These are phyloP conservation scores for Callimorpha dominula DNA, from an alignment of 2,888 invertebrate species.

Conservation along the genomic window DNA sequence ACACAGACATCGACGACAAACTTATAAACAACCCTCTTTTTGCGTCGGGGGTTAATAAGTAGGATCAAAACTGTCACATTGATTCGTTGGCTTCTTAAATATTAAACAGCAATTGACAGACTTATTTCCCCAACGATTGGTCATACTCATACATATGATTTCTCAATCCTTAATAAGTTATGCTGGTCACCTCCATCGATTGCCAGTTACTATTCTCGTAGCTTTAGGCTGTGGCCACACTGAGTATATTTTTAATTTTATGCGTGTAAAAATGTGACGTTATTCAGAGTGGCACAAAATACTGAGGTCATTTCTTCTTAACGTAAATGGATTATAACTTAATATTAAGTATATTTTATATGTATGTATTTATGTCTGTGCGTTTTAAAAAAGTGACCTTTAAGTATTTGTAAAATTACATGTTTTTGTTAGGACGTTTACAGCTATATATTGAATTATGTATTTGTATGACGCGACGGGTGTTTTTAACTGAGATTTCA, in stretches of 20 bases:
- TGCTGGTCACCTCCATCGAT: slow-evolving; percentile 56
- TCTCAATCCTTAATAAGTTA: slow-evolving; percentile 43
- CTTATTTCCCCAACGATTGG: slow-evolving; percentile 29
- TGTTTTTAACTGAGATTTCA: too few species aligned
- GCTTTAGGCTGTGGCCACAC: slow-evolving; percentile 13
- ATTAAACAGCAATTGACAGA: slow-evolving; percentile 7
- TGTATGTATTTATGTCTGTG: too few species aligned
- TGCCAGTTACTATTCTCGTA: slow-evolving; percentile 63
- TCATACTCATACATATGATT: slow-evolving; percentile 31
- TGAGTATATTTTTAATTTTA: neutral
- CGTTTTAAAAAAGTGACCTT: too few species aligned
- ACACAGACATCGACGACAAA: too few species aligned
- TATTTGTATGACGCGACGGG: too few species aligned
- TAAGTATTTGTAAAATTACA: too few species aligned
- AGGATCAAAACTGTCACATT: neutral
- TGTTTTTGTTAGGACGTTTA: too few species aligned
- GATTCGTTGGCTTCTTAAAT: slow-evolving; percentile 4
- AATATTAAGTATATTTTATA: neutral
- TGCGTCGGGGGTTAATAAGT: too few species aligned
- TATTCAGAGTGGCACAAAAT: neutral
- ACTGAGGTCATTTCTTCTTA: neutral
- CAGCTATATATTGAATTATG: too few species aligned
- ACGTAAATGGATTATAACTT: neutral
- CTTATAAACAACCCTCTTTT: too few species aligned
- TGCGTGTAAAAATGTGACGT: neutral